A percentile compares a stretch with the other conserved stretches of the same genome.
phyloP scores from a whole-genome alignment of 2,797 vertebrate genomes.

The Mormyrus hasselquistii region DNA sequence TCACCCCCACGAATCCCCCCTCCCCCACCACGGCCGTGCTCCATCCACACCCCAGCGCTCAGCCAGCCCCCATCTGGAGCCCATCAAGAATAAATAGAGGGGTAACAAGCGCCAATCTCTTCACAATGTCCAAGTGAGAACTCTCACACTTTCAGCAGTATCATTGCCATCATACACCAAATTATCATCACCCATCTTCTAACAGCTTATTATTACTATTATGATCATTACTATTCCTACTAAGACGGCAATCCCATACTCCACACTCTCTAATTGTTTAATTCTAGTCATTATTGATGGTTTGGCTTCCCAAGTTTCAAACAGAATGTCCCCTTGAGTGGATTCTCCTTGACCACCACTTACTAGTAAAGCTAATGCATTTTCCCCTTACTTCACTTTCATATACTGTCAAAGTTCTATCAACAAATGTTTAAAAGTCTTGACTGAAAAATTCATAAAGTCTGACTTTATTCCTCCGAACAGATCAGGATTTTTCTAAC shows the following conservation, averaged over 20 bases:
- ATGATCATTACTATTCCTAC: not conserved
- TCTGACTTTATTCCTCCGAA: not conserved
- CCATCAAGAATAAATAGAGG: constrained; percentile 72
- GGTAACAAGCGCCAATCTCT: constrained; percentile 67
- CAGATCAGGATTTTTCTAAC: not conserved
- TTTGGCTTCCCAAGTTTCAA: not conserved
- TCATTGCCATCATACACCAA: constrained; percentile 7
- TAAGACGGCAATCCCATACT: not conserved
- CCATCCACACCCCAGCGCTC: constrained; percentile 77
- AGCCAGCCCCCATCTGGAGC: constrained; percentile 84
- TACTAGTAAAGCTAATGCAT: not conserved
- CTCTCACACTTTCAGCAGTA: constrained; percentile 42
- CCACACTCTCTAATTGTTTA: not conserved
- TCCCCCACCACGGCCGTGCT: constrained; percentile 72
- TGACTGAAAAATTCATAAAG: not conserved
- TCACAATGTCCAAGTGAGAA: constrained; percentile 52
- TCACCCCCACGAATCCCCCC: constrained; percentile 32
- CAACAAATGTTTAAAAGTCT: not conserved
- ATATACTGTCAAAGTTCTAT: not conserved
- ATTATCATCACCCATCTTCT: constrained; percentile 2
- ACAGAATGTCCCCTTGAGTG: not conserved
- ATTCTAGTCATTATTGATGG: not conserved
- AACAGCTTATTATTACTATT: not conserved
- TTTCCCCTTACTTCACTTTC: not conserved
- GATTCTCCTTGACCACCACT: not conserved